phyloP scores from a whole-genome alignment of 2,888 invertebrate species.

The Calliopum simillimum region DNA sequence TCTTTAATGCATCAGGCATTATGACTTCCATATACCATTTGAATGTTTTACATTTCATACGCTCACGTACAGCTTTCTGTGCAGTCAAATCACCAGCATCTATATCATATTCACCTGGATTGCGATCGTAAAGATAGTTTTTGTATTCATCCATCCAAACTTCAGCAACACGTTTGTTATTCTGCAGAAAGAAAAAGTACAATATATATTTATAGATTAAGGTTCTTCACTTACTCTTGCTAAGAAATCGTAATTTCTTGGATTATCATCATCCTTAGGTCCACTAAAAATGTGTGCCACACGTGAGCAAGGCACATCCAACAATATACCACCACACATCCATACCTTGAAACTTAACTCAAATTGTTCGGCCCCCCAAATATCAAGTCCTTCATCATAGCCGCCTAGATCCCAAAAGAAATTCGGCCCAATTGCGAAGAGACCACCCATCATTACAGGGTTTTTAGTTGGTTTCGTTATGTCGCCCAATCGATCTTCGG shows the following conservation, averaged over 20 bases:
- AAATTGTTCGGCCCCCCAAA: slow-evolving; percentile 98
- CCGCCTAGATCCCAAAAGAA: slow-evolving; percentile 98
- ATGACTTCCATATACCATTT: slow-evolving; percentile 95
- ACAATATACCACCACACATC: slow-evolving; percentile 94
- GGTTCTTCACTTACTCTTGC: slow-evolving; percentile 48
- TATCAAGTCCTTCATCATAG: slow-evolving; percentile 91
- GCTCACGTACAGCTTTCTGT: slow-evolving; percentile 80
- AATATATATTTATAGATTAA: not conserved
- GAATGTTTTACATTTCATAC: slow-evolving; percentile 88
- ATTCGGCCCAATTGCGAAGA: slow-evolving; percentile 90
- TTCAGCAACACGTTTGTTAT: slow-evolving; percentile 91
- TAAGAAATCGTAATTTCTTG: slow-evolving; percentile 90
- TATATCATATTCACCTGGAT: slow-evolving; percentile 81
- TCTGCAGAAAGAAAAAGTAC: slow-evolving; percentile 71
- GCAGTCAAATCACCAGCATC: slow-evolving; percentile 84
- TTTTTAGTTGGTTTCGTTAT: slow-evolving; percentile 70
- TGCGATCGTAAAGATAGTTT: slow-evolving; percentile 82
- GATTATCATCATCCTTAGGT: slow-evolving; percentile 90
- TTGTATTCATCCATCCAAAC: no score
- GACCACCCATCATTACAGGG: slow-evolving; percentile 97
- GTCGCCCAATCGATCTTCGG: slow-evolving; percentile 55
- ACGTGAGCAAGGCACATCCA: slow-evolving; percentile 92
- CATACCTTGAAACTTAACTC: slow-evolving; percentile 95
- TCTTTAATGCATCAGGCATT: slow-evolving; percentile 87
- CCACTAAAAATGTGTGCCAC: slow-evolving; percentile 92